Percentiles rank a stretch among this genome's conserved stretches.
Evolutionary conservation across 2,797 vertebrate genomes (phyloP).

Genomic region (Molothrus aeneus): DNA sequence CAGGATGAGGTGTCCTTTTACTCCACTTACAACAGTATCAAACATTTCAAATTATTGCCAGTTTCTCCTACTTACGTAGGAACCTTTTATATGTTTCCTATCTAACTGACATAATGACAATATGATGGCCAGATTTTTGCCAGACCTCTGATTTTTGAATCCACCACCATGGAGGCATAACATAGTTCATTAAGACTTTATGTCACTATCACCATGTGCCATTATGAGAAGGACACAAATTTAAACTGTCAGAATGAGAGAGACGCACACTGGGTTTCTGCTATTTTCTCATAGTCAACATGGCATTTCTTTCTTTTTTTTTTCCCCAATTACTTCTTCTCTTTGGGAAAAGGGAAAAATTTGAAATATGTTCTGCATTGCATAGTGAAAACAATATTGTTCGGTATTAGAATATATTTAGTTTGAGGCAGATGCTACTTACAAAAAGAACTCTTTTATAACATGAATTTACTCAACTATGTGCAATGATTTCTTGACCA

Average conservation of each 20-base stretch:
- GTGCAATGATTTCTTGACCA: not conserved
- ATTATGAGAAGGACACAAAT: conserved; percentile 13
- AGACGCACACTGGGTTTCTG: not conserved
- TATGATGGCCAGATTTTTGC: conserved; percentile 13
- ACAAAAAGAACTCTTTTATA: not conserved
- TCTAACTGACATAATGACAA: conserved; percentile 7
- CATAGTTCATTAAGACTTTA: not conserved
- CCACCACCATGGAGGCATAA: not conserved
- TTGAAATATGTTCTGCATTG: not conserved
- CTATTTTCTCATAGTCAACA: not conserved
- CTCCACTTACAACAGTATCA: conserved; percentile 8
- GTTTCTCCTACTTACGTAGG: conserved; percentile 15
- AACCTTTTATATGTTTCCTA: conserved; percentile 17
- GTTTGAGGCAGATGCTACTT: not conserved
- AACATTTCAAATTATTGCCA: conserved; percentile 30
- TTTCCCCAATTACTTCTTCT: not conserved
- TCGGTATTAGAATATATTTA: not conserved
- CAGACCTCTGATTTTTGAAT: not conserved
- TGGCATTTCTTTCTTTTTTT: not conserved
- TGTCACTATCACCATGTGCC: not conserved
- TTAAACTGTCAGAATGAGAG: conserved; percentile 5
- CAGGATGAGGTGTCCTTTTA: conserved; percentile 28
- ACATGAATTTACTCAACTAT: not conserved
- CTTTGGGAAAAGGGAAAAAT: not conserved
- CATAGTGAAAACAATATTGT: not conserved